These are phyloP conservation scores for Anneissia japonica DNA, from an alignment of 35 echinoderm and acorn worm species.

Conservation along the genomic window DNA sequence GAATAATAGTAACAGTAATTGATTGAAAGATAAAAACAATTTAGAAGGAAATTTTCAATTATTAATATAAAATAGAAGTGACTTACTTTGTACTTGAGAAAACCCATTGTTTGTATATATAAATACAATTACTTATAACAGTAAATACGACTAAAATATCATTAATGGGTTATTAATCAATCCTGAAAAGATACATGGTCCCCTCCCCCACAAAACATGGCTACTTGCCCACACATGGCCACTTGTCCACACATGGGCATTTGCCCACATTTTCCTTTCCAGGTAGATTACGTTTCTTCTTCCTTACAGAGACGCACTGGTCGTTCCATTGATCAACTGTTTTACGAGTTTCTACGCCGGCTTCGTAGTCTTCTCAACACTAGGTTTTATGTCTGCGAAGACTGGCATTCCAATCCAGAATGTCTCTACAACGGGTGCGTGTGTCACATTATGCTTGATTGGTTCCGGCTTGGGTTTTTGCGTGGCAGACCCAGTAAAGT, in stretches of 20 bases:
- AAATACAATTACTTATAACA: no score
- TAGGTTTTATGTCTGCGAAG: slow-evolving; percentile 83
- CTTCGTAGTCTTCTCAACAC: slow-evolving; percentile 78
- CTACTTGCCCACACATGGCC: no score
- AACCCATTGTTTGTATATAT: no score
- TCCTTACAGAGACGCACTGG: slow-evolving; percentile 57
- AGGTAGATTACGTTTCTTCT: slow-evolving; percentile 7
- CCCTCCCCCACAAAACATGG: no score
- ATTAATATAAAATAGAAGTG: no score
- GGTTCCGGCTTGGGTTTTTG: neutral
- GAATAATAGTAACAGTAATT: no score
- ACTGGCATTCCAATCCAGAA: slow-evolving; percentile 56
- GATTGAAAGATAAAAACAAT: no score
- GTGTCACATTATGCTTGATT: neutral
- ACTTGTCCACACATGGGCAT: neutral
- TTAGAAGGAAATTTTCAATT: no score
- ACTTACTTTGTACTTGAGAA: no score
- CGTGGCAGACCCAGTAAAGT: neutral
- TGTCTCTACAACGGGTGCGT: slow-evolving; percentile 56
- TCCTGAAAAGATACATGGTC: no score
- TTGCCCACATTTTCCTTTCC: neutral
- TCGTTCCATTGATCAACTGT: slow-evolving; percentile 86
- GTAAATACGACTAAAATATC: no score
- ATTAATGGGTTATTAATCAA: no score
- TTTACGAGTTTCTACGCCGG: slow-evolving; percentile 79